Evolutionary conservation across 2,113 vertebrate genomes (phyloP).

Genomic region (Oreochromis spilurus): DNA sequence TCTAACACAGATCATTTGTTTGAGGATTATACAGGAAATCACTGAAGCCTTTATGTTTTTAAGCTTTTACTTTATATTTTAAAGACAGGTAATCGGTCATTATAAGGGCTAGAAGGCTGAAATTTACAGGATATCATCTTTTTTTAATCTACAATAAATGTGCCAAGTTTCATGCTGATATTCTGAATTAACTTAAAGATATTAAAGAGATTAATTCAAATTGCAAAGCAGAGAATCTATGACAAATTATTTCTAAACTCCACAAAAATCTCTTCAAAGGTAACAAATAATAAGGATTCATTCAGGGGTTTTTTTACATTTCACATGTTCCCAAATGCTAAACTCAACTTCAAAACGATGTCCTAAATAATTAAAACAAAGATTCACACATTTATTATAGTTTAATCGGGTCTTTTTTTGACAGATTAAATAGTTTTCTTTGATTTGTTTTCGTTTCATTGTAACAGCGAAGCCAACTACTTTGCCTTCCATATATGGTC

Average conservation of each 20-base stretch:
- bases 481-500: not conserved
- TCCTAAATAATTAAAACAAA: not conserved
- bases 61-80: rapidly evolving
- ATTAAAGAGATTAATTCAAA: rapidly evolving
- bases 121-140: too few species aligned
- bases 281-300: not conserved
- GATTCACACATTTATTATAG: not conserved
- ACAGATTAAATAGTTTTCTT: too few species aligned
- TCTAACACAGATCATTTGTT: rapidly evolving
- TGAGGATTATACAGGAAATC: rapidly evolving
- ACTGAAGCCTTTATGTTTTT: rapidly evolving
- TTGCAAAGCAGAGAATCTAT: not conserved
- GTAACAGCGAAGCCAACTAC: too few species aligned
- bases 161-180: rapidly evolving
- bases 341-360: not conserved
- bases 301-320: not conserved
- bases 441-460: too few species aligned
- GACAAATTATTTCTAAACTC: not conserved
- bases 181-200: rapidly evolving
- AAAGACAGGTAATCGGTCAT: rapidly evolving
- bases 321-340: not conserved
- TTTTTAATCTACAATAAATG: rapidly evolving
- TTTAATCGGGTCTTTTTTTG: not conserved
- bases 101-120: too few species aligned
- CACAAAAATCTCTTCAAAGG: not conserved